Evolutionary conservation across 2,888 invertebrate genomes (phyloP).

Genomic region (Troides oblongomaculatus): DNA sequence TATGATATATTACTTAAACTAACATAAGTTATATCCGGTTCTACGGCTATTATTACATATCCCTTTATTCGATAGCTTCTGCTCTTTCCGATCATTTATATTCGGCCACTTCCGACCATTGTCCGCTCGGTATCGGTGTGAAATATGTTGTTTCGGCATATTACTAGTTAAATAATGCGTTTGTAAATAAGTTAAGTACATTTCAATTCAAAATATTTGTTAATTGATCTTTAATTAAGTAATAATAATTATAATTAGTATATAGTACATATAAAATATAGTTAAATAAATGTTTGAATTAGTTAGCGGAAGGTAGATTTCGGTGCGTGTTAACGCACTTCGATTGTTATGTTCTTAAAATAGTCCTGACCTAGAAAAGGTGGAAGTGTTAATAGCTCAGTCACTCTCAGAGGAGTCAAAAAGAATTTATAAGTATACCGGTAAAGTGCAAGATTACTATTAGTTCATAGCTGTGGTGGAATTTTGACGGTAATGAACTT

Average conservation of each 20-base stretch:
- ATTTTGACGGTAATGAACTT: no score
- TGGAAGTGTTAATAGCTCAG: no score
- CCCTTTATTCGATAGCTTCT: slow-evolving; percentile 67
- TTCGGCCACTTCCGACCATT: slow-evolving; percentile 74
- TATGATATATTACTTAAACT: slow-evolving; percentile 29
- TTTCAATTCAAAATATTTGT: not conserved
- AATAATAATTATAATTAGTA: not conserved
- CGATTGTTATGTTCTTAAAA: no score
- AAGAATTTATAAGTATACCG: no score
- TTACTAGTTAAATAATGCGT: slow-evolving; percentile 57
- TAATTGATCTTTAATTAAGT: not conserved
- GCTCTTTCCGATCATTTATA: slow-evolving; percentile 75
- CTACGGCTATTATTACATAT: slow-evolving; percentile 53
- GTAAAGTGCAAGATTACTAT: no score
- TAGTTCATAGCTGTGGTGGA: no score
- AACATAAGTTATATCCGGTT: slow-evolving; percentile 35
- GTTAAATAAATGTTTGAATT: no score
- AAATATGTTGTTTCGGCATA: slow-evolving; percentile 75
- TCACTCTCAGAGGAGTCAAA: no score
- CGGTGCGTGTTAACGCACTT: no score
- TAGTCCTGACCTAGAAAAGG: no score
- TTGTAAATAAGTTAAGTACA: not conserved
- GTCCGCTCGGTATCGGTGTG: slow-evolving; percentile 74
- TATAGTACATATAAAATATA: not conserved
- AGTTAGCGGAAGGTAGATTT: no score